Percentiles rank a stretch among this genome's conserved stretches.
These are phyloP conservation scores for Bubalus kerabau DNA, from an alignment of 2,113 vertebrate genomes.

Conservation along the genomic window DNA sequence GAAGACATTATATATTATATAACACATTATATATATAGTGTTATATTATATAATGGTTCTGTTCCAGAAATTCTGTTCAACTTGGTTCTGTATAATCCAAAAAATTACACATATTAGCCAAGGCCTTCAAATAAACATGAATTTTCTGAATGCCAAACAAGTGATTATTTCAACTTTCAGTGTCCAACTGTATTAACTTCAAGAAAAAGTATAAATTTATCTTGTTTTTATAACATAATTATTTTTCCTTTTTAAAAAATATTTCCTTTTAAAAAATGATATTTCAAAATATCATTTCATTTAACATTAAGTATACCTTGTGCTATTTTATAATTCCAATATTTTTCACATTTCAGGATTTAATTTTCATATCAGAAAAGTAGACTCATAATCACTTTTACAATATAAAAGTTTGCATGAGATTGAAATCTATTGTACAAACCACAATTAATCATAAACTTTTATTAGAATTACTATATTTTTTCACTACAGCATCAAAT, in stretches of 20 bases:
- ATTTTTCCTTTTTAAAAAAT: background rate
- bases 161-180: background rate
- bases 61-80: background rate
- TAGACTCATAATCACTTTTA: background rate
- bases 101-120: background rate
- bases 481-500: background rate
- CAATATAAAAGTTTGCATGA: background rate
- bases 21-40: background rate
- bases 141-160: slow-evolving; percentile 12
- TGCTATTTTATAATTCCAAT: background rate
- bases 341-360: background rate
- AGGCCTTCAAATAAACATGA: background rate
- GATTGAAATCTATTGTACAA: background rate
- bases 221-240: background rate
- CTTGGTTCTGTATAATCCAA: background rate
- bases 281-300: background rate
- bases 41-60: background rate
- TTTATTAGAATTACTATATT: background rate
- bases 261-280: background rate
- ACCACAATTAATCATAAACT: background rate
- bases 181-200: background rate
- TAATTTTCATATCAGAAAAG: background rate
- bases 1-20: too few relatives aligned
- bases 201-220: background rate
- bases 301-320: background rate